These are phyloP conservation scores for Oryzaephilus surinamensis DNA, from an alignment of 1,140 invertebrate species.

Conservation along the genomic window DNA sequence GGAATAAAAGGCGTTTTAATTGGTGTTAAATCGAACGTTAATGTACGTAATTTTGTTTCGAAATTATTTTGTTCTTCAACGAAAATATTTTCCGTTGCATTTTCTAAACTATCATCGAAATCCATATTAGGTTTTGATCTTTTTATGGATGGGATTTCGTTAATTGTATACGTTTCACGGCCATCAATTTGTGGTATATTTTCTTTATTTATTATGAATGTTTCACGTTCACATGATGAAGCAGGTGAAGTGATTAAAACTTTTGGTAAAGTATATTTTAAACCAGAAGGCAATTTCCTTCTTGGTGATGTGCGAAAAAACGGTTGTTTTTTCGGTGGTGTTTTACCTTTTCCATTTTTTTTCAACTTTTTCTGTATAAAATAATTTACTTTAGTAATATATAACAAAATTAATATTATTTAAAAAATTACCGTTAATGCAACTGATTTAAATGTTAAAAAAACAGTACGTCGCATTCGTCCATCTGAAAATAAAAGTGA, in stretches of 20 bases:
- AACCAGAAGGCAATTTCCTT: background rate
- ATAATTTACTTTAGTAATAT: background rate
- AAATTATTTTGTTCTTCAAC: background rate
- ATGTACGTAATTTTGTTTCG: no score
- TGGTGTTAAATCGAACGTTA: background rate
- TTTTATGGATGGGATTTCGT: constrained; percentile 9
- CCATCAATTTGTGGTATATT: background rate
- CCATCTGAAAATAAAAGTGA: no score
- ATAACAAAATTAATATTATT: background rate
- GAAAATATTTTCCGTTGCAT: background rate
- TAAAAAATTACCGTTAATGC: no score
- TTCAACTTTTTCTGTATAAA: background rate
- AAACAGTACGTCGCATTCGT: no score
- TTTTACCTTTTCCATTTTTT: background rate
- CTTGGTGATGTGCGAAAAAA: no score
- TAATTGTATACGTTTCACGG: background rate
- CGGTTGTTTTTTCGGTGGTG: background rate
- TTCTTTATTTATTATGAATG: constrained; percentile 9
- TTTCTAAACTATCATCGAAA: constrained; percentile 19
- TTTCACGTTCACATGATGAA: no score
- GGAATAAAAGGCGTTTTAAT: constrained; percentile 1
- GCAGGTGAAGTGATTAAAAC: background rate
- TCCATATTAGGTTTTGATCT: background rate
- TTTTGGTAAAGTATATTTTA: background rate
- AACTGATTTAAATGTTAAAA: no score